These are phyloP conservation scores for Xiphydria camelus DNA, from an alignment of 2,888 invertebrate species.

Conservation along the genomic window DNA sequence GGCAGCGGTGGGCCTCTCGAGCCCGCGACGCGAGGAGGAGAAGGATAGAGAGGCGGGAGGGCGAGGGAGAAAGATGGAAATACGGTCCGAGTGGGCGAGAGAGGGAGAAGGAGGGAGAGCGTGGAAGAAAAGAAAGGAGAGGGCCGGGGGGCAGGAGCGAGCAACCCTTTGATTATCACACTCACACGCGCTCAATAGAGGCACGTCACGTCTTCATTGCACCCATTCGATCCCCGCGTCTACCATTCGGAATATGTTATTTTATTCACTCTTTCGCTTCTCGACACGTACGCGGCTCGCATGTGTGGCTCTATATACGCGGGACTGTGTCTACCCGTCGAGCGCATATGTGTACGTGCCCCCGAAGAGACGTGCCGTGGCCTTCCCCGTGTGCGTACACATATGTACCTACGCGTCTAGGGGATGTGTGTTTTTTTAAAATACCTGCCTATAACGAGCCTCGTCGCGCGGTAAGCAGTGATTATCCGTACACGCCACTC, in stretches of 20 bases:
- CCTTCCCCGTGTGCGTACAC: neutral
- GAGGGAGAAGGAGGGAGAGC: conserved; percentile 8
- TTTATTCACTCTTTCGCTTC: conserved; percentile 1
- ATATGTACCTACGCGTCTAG: neutral
- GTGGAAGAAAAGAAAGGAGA: conserved; percentile 22
- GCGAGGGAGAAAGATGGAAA: conserved; percentile 13
- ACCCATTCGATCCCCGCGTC: conserved; percentile 19
- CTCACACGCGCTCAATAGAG: conserved; percentile 31
- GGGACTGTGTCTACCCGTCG: too few relatives aligned
- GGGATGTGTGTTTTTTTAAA: too few relatives aligned
- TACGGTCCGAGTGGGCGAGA: conserved; percentile 13
- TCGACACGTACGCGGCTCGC: too few relatives aligned
- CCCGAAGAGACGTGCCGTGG: neutral
- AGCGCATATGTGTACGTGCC: neutral
- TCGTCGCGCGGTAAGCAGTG: conserved; percentile 36
- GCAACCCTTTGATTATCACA: conserved; percentile 41
- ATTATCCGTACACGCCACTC: conserved; percentile 45
- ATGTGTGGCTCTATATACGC: too few relatives aligned
- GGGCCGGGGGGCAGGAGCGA: conserved; percentile 28
- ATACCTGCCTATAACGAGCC: neutral
- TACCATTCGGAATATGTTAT: conserved; percentile 12
- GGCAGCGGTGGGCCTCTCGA: neutral
- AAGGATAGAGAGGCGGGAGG: conserved; percentile 18
- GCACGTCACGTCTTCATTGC: conserved; percentile 39
- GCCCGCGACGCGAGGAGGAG: conserved; percentile 9